Percentiles rank a stretch among this genome's conserved stretches.
These are phyloP conservation scores for Bimastos eiseni DNA, from an alignment of 2,888 invertebrate genomes.

Conservation along the genomic window DNA sequence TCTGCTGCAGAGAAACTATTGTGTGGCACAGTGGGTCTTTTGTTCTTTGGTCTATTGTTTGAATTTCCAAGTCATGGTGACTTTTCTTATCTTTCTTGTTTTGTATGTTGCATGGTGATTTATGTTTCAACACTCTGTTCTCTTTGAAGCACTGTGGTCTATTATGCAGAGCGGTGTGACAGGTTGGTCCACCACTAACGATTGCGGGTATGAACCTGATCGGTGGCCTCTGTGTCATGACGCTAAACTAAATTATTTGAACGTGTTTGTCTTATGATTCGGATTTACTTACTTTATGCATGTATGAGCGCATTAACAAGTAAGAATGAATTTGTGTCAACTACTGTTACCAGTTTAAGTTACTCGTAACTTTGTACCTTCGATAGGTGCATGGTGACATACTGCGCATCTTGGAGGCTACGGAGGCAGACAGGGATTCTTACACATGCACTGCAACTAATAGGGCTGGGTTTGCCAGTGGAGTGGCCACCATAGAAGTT, in stretches of 20 bases:
- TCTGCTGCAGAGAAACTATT: not conserved
- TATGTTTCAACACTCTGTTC: not conserved
- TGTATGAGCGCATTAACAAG: too few species aligned
- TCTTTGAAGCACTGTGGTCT: not conserved
- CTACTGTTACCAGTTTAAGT: not conserved
- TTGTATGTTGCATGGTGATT: not conserved
- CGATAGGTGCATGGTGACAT: constrained; percentile 52
- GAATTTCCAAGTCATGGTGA: too few species aligned
- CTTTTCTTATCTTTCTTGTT: too few species aligned
- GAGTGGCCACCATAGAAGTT: constrained; percentile 78
- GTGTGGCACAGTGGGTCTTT: not conserved
- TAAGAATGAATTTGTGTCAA: not conserved
- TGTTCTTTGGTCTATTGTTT: not conserved
- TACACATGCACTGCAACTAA: constrained; percentile 81
- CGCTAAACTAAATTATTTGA: not conserved
- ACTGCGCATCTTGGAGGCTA: constrained; percentile 55
- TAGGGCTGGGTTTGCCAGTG: constrained; percentile 69
- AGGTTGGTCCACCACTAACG: too few species aligned
- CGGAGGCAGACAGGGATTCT: constrained; percentile 75
- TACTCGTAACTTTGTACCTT: not conserved
- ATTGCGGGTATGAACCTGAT: not conserved
- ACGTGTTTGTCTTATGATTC: not conserved
- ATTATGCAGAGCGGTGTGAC: not conserved
- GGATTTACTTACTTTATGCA: too few species aligned
- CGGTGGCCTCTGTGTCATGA: too few species aligned